Conservation (phyloP, 2,797 vertebrate species). For the Phyllotis vaccarum region DNA sequence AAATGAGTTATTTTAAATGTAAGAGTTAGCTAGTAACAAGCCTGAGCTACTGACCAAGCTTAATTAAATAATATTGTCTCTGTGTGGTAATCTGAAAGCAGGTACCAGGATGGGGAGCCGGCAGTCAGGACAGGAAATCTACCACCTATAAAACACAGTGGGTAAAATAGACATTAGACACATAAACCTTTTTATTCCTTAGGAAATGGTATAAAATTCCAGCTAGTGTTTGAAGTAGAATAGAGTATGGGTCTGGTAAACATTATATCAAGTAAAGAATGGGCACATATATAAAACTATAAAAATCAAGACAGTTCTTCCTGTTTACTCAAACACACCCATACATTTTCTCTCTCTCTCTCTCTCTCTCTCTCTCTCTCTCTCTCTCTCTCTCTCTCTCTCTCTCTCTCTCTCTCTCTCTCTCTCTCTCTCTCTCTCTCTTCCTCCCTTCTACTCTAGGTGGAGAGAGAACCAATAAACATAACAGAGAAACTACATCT, state of each 20-base stretch:
- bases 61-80: too few relatives aligned
- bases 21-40: too few relatives aligned
- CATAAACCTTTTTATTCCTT: not conserved
- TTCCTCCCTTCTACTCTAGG: not conserved
- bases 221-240: conserved; percentile 49
- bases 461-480: conserved; percentile 32
- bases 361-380: not conserved
- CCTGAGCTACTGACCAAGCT: too few relatives aligned
- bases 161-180: not conserved
- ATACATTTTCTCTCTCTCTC: not conserved
- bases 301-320: conserved; percentile 65
- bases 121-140: too few relatives aligned
- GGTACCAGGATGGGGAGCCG: too few relatives aligned
- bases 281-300: not conserved
- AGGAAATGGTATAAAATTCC: not conserved
- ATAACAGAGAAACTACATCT: not conserved
- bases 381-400: not conserved
- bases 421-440: not conserved
- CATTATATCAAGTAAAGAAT: conserved; percentile 32
- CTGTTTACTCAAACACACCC: conserved; percentile 27
- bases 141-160: not conserved
- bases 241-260: conserved; percentile 24
- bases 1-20: too few relatives aligned
- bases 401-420: not conserved
- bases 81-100: too few relatives aligned